phyloP scores from a whole-genome alignment of 2,797 vertebrate species.

The Gymnocypris eckloni region DNA sequence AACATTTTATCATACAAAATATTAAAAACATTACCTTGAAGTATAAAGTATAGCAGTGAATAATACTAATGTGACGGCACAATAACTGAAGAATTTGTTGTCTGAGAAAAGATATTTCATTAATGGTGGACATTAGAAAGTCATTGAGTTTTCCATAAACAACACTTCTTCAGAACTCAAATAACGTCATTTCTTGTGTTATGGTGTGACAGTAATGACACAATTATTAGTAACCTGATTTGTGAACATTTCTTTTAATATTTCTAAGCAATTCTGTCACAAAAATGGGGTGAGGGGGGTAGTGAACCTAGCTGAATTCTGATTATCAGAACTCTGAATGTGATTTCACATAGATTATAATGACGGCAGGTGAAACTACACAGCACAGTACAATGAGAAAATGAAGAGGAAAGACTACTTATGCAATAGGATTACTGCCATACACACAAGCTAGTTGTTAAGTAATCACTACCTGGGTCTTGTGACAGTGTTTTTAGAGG shows the following conservation, averaged over 20 bases:
- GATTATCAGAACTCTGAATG: neutral
- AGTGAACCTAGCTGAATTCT: neutral
- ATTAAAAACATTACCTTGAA: neutral
- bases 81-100: neutral
- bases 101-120: conserved; percentile 2
- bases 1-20: neutral
- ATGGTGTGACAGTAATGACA: neutral
- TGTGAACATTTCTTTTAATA: neutral
- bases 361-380: neutral
- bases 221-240: neutral
- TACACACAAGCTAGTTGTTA: conserved; percentile 5
- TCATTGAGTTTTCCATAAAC: neutral
- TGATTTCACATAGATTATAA: neutral
- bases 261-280: neutral
- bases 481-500: neutral
- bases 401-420: conserved; percentile 11
- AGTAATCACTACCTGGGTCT: conserved; percentile 4
- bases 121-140: neutral
- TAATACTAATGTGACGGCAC: neutral
- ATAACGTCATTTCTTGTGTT: neutral
- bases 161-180: neutral
- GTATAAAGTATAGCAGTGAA: neutral
- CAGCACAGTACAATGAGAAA: neutral
- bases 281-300: neutral
- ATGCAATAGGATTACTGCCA: conserved; percentile 24